Base-by-base conservation (phyloP, 2,113 vertebrate species). In the Salvelinus sp. region DNA sequence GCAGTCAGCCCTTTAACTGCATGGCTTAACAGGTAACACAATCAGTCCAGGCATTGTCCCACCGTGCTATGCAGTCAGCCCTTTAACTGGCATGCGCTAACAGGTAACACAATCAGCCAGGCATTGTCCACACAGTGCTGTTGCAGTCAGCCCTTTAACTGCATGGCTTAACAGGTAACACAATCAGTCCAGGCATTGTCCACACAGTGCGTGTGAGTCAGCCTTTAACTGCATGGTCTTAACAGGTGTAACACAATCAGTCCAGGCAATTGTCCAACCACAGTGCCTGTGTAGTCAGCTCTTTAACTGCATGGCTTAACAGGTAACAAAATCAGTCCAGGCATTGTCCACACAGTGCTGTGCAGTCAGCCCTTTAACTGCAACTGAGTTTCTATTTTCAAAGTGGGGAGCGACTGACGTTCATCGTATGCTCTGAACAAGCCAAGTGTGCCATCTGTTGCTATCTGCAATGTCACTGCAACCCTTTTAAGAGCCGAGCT, bases 401-500 rank as follows among this genome's bases (percentile, higher is more conserved):
- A 54, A 54, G 50, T 18, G 50, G 14, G 50, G 50, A 54, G 50
- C 60, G 6, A 22, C 16, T 58, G 66, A 65, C 20, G 30, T 22
- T 4, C 33, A 54, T 33, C 30, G 54, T 38, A 62, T 76, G 71
- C 7, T 20, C 48, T 4, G 58, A 23, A 72, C 47, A 30, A 28
- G 70, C 67, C 74, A 67, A 69, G 65, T 76, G 54, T 38, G 54
- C 74, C 74, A 76, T 76, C 67, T 76, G 74, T 69, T 76, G 67
- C 66, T 76, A 33, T 62, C 66, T 69, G 74, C 65, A 25, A 30
- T 65, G 54, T 58, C 27, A 69, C 65, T 33, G 71, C 71, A 73
- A 30, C 28, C 54, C 57, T 30, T 25, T 22, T 25, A 12, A n/a
- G 23, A 12, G 23, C 60, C 2, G n/a, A 63, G n/a, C 20, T 25